Percentiles rank a stretch among this genome's conserved stretches.
These are phyloP conservation scores for Phlogophora meticulosa DNA, from an alignment of 2,888 invertebrate genomes.

Conservation along the genomic window DNA sequence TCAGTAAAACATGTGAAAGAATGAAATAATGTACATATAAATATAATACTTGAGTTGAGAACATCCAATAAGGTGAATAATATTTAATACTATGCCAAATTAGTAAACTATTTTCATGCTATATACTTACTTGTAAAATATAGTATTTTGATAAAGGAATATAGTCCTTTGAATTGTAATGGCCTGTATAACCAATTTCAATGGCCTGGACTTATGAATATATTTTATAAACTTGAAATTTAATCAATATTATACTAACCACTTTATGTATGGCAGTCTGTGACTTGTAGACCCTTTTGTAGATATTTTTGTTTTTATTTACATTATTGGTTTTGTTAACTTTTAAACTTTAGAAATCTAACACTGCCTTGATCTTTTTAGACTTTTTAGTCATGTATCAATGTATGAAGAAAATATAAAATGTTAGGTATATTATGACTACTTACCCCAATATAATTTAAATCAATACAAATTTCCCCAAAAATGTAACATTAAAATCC, in stretches of 20 bases:
- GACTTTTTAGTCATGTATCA: constrained; percentile 34
- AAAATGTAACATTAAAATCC: constrained; percentile 3
- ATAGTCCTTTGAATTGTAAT: constrained; percentile 62
- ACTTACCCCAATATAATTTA: constrained; percentile 4
- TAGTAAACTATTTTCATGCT: constrained; percentile 72
- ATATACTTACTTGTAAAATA: constrained; percentile 52
- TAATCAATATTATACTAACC: constrained; percentile 37
- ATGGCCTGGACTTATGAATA: constrained; percentile 64
- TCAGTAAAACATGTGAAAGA: constrained; percentile 32
- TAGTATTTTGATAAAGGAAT: constrained; percentile 66
- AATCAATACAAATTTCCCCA: constrained; percentile 10
- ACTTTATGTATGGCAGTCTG: constrained; percentile 75
- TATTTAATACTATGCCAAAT: constrained; percentile 69
- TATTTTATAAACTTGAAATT: constrained; percentile 59
- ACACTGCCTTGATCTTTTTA: constrained; percentile 48
- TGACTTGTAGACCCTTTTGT: constrained; percentile 70
- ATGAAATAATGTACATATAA: constrained; percentile 32
- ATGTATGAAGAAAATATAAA: constrained; percentile 28
- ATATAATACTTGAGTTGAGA: constrained; percentile 21
- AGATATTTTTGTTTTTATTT: constrained; percentile 58
- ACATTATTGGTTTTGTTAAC: constrained; percentile 34
- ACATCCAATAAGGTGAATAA: constrained; percentile 49
- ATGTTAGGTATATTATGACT: not conserved
- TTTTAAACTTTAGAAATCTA: constrained; percentile 47
- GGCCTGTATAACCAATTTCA: constrained; percentile 63